These are phyloP conservation scores for Saccostrea glomerata DNA, from an alignment of 1,140 invertebrate species.

Conservation along the genomic window DNA sequence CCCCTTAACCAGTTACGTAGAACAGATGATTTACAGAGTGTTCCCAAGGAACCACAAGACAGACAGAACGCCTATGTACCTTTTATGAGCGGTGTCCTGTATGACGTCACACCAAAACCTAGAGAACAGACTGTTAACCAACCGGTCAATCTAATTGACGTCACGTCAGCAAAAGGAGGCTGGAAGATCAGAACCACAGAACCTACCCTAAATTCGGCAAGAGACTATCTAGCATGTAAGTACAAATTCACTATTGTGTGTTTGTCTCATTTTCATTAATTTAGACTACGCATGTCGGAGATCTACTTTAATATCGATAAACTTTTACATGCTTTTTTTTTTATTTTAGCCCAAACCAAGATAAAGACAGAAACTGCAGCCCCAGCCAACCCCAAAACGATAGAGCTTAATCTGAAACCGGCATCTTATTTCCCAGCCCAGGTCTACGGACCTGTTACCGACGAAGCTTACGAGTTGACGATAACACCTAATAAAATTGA, in stretches of 20 bases:
- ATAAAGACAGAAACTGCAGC: neutral
- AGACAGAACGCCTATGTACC: neutral
- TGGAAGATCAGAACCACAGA: neutral
- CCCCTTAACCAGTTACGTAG: slow-evolving; percentile 28
- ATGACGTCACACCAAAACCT: neutral
- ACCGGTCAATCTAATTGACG: neutral
- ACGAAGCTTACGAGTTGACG: neutral
- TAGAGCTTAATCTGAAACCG: neutral
- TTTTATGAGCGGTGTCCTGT: neutral
- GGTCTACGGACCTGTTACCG: neutral
- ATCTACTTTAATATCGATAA: neutral
- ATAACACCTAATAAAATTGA: neutral
- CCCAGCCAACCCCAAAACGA: neutral
- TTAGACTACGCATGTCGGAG: neutral
- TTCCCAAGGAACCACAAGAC: neutral
- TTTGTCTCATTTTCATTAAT: neutral
- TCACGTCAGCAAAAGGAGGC: neutral
- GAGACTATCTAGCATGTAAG: neutral
- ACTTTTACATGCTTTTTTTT: neutral
- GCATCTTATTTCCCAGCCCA: neutral
- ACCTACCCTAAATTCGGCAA: neutral
- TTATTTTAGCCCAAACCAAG: neutral
- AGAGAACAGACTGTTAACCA: neutral
- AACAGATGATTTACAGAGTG: neutral
- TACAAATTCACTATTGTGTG: neutral